phyloP scores from a whole-genome alignment of 1,140 invertebrate genomes.

The Patella vulgata region DNA sequence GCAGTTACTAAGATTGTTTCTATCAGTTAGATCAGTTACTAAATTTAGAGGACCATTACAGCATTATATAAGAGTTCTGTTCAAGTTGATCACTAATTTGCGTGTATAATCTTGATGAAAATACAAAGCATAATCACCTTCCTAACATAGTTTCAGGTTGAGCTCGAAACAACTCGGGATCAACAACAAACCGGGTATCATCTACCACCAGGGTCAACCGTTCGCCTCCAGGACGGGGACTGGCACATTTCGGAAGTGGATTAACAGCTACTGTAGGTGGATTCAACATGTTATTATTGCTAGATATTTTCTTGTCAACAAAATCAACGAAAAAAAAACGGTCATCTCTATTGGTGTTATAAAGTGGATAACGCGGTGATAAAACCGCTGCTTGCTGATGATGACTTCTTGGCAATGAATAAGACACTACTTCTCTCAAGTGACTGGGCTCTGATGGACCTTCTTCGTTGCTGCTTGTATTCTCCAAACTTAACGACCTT shows the following conservation, averaged over 20 bases:
- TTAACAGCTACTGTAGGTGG: background rate
- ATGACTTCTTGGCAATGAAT: slow-evolving; percentile 69
- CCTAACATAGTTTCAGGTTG: slow-evolving; percentile 95
- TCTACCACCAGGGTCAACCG: slow-evolving; percentile 89
- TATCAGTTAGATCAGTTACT: too few relatives aligned
- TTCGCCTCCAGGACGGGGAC: slow-evolving; percentile 28
- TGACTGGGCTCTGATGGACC: slow-evolving; percentile 54
- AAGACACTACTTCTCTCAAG: slow-evolving; percentile 55
- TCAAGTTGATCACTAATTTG: too few relatives aligned
- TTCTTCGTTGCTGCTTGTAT: slow-evolving; percentile 65
- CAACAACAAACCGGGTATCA: slow-evolving; percentile 90
- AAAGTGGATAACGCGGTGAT: slow-evolving; percentile 42
- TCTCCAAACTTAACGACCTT: slow-evolving; percentile 57
- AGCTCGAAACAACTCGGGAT: slow-evolving; percentile 88
- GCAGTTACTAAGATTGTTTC: too few relatives aligned
- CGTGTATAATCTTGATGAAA: too few relatives aligned
- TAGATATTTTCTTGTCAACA: slow-evolving; percentile 5
- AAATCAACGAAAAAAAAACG: background rate
- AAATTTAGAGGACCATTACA: too few relatives aligned
- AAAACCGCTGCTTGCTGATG: slow-evolving; percentile 68
- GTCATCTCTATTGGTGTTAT: slow-evolving; percentile 8
- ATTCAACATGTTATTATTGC: slow-evolving; percentile 6
- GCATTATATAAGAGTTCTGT: too few relatives aligned
- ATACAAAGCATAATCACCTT: slow-evolving; percentile 67
- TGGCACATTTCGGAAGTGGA: too few relatives aligned